These are phyloP conservation scores for Cantharis flavilabris DNA, from an alignment of 2,888 invertebrate genomes.

Conservation along the genomic window DNA sequence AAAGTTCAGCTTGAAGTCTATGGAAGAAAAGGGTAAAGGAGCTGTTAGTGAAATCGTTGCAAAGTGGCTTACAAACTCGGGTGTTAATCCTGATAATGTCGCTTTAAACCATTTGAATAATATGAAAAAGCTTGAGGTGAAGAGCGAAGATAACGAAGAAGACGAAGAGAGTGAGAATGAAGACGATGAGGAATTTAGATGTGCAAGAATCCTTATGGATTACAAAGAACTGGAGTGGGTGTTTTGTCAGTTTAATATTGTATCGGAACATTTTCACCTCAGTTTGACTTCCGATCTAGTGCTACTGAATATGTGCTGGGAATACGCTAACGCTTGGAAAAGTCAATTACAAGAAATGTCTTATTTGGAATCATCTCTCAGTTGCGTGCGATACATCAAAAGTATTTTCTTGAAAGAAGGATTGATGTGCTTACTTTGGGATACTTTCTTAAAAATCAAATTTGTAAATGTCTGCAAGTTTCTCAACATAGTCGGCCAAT, in stretches of 20 bases:
- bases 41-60: constrained; percentile 89
- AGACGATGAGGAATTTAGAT: background rate
- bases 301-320: constrained; percentile 89
- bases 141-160: constrained; percentile 28
- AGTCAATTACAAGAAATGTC: constrained; percentile 70
- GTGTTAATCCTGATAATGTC: constrained; percentile 69
- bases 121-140: constrained; percentile 38
- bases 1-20: constrained; percentile 68
- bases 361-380: constrained; percentile 72
- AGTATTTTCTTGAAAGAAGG: constrained; percentile 76
- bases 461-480: constrained; percentile 77
- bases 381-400: constrained; percentile 69
- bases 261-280: constrained; percentile 82
- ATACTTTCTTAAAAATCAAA: constrained; percentile 80
- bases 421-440: constrained; percentile 85
- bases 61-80: constrained; percentile 80
- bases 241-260: constrained; percentile 65
- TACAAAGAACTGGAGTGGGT: constrained; percentile 51
- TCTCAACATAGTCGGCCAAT: constrained; percentile 79
- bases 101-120: constrained; percentile 58
- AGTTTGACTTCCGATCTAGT: constrained; percentile 80
- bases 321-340: constrained; percentile 86
- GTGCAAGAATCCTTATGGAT: constrained; percentile 3
- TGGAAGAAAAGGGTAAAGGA: constrained; percentile 71
- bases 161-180: constrained; percentile 7